Conservation (phyloP, 2,113 vertebrate genomes). For the Antigone vipio region DNA sequence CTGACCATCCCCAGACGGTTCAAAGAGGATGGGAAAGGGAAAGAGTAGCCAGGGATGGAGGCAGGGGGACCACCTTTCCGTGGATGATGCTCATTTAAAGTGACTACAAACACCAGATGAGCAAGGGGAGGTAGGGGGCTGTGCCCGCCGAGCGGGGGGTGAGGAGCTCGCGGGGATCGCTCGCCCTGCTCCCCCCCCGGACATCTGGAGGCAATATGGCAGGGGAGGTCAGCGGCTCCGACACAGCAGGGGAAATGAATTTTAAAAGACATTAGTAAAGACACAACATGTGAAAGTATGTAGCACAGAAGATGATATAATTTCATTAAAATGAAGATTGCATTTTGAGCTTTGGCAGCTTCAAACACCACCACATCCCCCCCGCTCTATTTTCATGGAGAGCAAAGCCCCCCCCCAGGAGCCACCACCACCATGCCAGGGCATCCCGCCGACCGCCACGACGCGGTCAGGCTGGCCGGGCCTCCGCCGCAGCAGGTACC, state of each 20-base stretch:
- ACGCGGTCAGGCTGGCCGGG: background rate
- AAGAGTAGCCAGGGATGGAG: background rate
- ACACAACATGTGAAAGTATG: background rate
- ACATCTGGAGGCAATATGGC: slow-evolving; percentile 22
- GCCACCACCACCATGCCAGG: accelerated
- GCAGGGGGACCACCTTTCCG: background rate
- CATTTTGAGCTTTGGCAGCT: background rate
- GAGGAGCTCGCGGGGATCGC: background rate
- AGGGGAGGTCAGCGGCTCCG: background rate
- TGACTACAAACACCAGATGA: accelerated
- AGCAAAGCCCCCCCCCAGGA: background rate
- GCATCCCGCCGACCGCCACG: background rate
- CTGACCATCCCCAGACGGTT: background rate
- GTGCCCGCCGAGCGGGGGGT: background rate
- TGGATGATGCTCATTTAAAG: background rate
- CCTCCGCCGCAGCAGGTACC: background rate
- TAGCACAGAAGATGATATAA: background rate
- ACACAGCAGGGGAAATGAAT: background rate
- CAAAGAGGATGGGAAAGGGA: background rate
- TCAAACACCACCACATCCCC: background rate
- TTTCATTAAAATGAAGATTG: background rate
- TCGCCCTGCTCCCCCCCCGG: background rate
- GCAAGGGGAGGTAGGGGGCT: background rate
- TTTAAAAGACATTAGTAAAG: background rate
- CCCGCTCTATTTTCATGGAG: background rate